Evolutionary conservation across 2,113 vertebrate genomes (phyloP), one percentile per base, ranked within the genome.

Genomic region (Tylochromis polylepis): DNA sequence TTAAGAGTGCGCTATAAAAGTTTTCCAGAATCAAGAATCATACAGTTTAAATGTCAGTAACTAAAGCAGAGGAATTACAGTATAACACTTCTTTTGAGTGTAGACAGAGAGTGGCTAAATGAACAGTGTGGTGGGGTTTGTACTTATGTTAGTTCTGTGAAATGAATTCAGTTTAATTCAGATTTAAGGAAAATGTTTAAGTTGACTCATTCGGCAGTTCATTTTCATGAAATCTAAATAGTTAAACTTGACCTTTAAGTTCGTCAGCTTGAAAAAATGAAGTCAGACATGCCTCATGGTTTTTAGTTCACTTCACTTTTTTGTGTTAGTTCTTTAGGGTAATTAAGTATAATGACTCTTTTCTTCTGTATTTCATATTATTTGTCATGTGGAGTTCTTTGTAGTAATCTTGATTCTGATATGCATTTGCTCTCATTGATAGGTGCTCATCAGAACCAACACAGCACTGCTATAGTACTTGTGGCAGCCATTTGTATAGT

Each of bases 391-490:
- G 22, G 5, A 12, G n/a, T 72, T 43, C 22, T 75, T 75, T 18
- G 22, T 27, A 29, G 11, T 49, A 29, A 29, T 18, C 2, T 34
- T 72, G 9, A 85, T 7, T 59, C 8, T 38, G 5, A 29, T 65
- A 36, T 4, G 11, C 11, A 51, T n/a, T 85, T 87, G 8, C 81
- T 86, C 18, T 90, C 15, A 24, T 59, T 41, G 65, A 5, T 27
- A 94, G 93, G 93, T 87, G 0, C 0, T 53, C 16, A 5, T 11
- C 2, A 8, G 34, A 1, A 4, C 8, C 9, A 1, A 5, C 1
- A 1, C 4, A 2, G 3, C 3, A 0, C 0, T 56, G 0, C 1
- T 11, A n/a, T 1, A 34, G 1, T 80, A 2, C n/a, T 72, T 3
- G 0, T 3, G 34, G 22, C 0, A 79, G 29, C 16, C 22, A n/a